phyloP scores from a whole-genome alignment of 2,113 vertebrate species.

The Phocoena sinus region DNA sequence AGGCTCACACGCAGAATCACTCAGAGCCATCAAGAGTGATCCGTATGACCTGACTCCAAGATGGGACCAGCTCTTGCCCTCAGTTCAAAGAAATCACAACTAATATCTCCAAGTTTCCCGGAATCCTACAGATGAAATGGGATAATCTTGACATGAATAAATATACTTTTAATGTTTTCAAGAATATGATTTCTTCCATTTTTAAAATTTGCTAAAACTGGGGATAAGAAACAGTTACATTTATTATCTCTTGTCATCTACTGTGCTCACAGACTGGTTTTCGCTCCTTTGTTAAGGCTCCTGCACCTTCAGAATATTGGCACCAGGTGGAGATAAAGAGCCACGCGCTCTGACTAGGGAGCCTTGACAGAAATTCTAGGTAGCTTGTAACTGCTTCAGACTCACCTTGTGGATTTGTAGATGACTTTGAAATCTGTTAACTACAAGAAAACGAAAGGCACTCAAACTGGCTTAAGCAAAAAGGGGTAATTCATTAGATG shows the following conservation, averaged over 20 bases:
- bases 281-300: neutral
- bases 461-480: constrained; percentile 17
- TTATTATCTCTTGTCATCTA: neutral
- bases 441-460: neutral
- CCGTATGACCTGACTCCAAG: neutral
- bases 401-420: neutral
- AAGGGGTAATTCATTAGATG: neutral
- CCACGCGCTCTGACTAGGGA: neutral
- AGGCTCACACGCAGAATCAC: neutral
- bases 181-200: neutral
- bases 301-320: neutral
- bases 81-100: neutral
- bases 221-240: neutral
- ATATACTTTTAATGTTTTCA: neutral
- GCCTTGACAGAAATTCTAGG: neutral
- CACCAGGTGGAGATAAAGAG: constrained; percentile 19
- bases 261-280: neutral
- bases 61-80: neutral
- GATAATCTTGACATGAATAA: neutral
- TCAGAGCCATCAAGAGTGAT: neutral
- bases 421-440: neutral
- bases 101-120: neutral
- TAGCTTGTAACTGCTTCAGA: neutral
- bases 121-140: neutral
- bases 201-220: neutral